phyloP scores from a whole-genome alignment of 2,113 vertebrate genomes.

The Chroicocephalus ridibundus region DNA sequence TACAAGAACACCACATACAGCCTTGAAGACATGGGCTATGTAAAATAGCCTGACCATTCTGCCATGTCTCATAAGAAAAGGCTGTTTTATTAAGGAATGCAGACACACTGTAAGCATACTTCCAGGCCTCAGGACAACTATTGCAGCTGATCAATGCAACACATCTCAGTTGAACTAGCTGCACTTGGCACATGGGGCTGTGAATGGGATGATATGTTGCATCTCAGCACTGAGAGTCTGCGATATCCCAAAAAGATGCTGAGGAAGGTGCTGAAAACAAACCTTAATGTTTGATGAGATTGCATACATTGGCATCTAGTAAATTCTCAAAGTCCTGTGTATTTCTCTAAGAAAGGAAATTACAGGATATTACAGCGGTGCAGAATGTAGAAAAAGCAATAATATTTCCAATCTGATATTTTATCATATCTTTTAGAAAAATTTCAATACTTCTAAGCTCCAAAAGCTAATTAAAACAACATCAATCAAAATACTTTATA shows the following conservation, averaged over 20 bases:
- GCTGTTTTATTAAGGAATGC: not conserved
- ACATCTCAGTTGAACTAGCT: not conserved
- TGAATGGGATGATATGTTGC: not conserved
- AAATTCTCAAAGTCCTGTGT: not conserved
- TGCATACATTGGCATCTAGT: not conserved
- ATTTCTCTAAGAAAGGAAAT: not conserved
- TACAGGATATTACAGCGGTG: not conserved
- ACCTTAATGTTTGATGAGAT: not conserved
- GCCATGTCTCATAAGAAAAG: not conserved
- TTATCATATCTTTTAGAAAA: not conserved
- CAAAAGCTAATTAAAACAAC: constrained; percentile 33
- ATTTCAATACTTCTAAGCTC: not conserved
- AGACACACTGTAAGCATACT: not conserved
- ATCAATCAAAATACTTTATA: not conserved
- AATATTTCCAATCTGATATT: not conserved
- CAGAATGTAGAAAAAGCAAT: not conserved
- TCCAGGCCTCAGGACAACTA: not conserved
- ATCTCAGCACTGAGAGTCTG: not conserved
- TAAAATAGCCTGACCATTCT: not conserved
- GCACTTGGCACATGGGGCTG: rapidly evolving
- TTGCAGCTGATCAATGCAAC: not conserved
- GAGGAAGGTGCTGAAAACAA: not conserved
- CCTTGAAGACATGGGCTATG: not conserved
- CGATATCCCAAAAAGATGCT: not conserved
- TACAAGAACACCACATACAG: not conserved